Evolutionary conservation across 2,888 invertebrate species (phyloP).

Genomic region (Pachymerium ferrugineum): DNA sequence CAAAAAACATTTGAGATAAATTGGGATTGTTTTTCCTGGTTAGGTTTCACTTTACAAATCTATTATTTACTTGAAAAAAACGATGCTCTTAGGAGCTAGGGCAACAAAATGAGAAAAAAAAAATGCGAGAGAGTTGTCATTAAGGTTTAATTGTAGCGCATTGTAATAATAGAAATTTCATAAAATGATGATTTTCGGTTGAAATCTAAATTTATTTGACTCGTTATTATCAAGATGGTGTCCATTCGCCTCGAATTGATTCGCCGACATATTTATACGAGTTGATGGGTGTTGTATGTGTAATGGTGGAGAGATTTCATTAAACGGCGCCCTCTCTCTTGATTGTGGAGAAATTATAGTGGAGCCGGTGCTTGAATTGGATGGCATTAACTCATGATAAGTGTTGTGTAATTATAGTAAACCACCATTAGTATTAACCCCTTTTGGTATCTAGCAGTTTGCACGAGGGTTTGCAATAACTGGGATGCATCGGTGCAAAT

Average conservation of each 20-base stretch:
- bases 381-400: slow-evolving; percentile 19
- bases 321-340: slow-evolving; percentile 11
- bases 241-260: background rate
- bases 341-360: slow-evolving; percentile 5
- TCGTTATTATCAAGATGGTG: background rate
- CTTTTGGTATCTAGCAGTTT: background rate
- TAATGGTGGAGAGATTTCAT: slow-evolving; percentile 17
- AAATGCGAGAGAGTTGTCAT: too few relatives aligned
- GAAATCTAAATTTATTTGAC: background rate
- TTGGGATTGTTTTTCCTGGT: too few relatives aligned
- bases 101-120: too few relatives aligned
- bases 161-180: too few relatives aligned
- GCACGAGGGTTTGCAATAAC: slow-evolving; percentile 12
- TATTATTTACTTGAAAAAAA: too few relatives aligned
- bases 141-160: too few relatives aligned
- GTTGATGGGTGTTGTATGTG: background rate
- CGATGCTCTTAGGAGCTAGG: too few relatives aligned
- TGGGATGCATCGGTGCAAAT: background rate
- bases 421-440: slow-evolving; percentile 23
- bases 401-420: slow-evolving; percentile 25
- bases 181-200: too few relatives aligned
- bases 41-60: too few relatives aligned
- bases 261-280: background rate
- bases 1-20: too few relatives aligned
- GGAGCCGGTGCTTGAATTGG: slow-evolving; percentile 6